Percentiles rank a stretch among this genome's conserved stretches.
Evolutionary conservation across 2,888 invertebrate species (phyloP).

Genomic region (Drosophila hamatofila): DNA sequence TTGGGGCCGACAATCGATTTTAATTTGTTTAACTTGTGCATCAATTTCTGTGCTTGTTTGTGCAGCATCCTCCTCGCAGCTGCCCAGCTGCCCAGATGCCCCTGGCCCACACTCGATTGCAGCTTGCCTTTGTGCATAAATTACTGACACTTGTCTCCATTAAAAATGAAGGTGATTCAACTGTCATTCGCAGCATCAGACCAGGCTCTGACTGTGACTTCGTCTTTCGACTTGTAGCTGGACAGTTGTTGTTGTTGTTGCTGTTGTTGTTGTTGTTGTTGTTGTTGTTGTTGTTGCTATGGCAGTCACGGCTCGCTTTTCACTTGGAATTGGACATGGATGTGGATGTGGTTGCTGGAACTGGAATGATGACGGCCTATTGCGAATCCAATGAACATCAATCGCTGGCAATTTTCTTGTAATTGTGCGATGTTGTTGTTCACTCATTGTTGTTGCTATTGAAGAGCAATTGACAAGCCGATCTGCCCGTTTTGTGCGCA

Average conservation of each 20-base stretch:
- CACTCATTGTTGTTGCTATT: constrained; percentile 48
- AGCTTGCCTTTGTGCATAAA: constrained; percentile 71
- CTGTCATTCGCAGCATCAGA: constrained; percentile 69
- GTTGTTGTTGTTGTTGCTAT: constrained; percentile 28
- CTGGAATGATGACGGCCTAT: constrained; percentile 68
- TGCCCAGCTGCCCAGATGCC: neutral
- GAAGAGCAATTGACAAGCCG: constrained; percentile 56
- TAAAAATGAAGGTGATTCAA: constrained; percentile 81
- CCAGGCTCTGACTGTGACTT: constrained; percentile 52
- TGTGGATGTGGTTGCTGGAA: constrained; percentile 33
- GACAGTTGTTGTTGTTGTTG: constrained; percentile 32
- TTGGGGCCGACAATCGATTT: constrained; percentile 72
- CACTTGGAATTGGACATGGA: constrained; percentile 55
- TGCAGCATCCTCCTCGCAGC: constrained; percentile 29
- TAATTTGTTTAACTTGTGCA: constrained; percentile 81
- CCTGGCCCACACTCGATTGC: constrained; percentile 10
- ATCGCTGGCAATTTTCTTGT: constrained; percentile 80
- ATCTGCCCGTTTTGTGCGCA: constrained; percentile 43
- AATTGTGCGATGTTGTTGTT: constrained; percentile 73
- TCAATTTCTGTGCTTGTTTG: constrained; percentile 75
- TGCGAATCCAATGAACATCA: constrained; percentile 74
- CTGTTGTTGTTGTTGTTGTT: constrained; percentile 6
- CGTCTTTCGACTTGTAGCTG: constrained; percentile 27
- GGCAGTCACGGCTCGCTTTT: constrained; percentile 74
- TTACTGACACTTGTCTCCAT: constrained; percentile 82